Evolutionary conservation across 2,113 vertebrate genomes (phyloP), one percentile per base, ranked within the genome.

Genomic region (Otis tarda): DNA sequence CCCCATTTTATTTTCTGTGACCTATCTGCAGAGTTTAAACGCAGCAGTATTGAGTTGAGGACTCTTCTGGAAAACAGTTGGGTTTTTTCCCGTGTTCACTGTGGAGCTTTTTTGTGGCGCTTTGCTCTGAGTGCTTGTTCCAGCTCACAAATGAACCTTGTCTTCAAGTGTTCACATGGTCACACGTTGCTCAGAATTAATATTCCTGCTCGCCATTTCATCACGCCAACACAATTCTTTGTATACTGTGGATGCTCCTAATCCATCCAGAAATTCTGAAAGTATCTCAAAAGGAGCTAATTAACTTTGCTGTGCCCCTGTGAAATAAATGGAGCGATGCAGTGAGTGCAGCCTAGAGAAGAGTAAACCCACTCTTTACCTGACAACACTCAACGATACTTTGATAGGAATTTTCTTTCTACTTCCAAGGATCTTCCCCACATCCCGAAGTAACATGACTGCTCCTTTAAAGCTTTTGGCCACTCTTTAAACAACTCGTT

Each of bases 201-300:
- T 23, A 30, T 43, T 61, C 65, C 75, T 75, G 73, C 73, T 75
- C n/a, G 0, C 37, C 14, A 3, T 52, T 87, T 57, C 3, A 1
- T 57, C 10, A 23, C 1, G 5, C 60, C 4, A 0, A 3, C 64
- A 9, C 1, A 0, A 4, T 52, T 87, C 52, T 78, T 24, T 41
- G 41, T 49, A 2, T 35, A 3, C 21, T n/a, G 23, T 0, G 3
- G 21, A 14, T 35, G 23, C 47, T 85, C 8, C 23, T 50, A 15
- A 45, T 20, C 50, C 55, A 69, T 14, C 27, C 90, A 65, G 37
- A 86, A 85, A 73, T 61, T 55, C 35, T 83, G 28, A 16, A 41
- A 69, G 18, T 30, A n/a, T 23, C 49, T 83, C 19, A 17, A 14
- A 70, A 55, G 25, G 67, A 57, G 15, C 14, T 73, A 31, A n/a